Evolutionary conservation across 1,140 invertebrate genomes (phyloP), one percentile per base, ranked within the genome.

Genomic region (Euglossa dilemma): DNA sequence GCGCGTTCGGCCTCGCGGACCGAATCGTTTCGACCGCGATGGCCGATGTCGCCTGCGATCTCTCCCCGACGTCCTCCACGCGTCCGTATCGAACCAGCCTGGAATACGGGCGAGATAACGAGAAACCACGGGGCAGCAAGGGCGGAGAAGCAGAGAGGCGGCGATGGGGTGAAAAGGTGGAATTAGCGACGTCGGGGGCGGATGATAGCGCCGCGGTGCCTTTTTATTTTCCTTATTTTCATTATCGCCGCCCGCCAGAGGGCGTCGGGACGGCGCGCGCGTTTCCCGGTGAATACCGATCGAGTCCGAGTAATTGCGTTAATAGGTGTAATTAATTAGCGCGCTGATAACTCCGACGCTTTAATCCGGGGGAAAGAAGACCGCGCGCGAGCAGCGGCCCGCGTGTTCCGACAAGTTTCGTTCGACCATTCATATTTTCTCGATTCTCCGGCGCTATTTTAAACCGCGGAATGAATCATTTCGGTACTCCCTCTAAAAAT

Each of bases 241-340:
- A 79, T 83, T 79, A 79, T 57, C n/a, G 28, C 23, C 56, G 6
- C 1, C 7, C 23, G 66, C 28, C 47, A 12, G 50, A 56, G 45
- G n/a, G 28, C 52, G 52, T 20, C 14, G 1, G 45, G 23, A 36
- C 25, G 36, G 28, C 11, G 8, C 52, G 14, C 11, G 12, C 25
- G 25, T 83, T 66, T 56, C 45, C 14, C 67, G 28, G 36, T 28
- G 43, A 54, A 64, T 28, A 16, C 36, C 47, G 56, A 85, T 56
- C 11, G 69, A 77, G 54, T 67, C 66, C 67, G 66, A 74, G 47
- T 64, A 80, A 73, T 80, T 70, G 77, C 52, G n/a, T 80, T 54
- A 76, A 84, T 83, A 61, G 63, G 56, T 82, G 50, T 71, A 71
- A 70, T 75, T 82, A 76, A 85, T 85, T 83, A 73, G 59, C 54